Evolutionary conservation across 2,888 invertebrate species (phyloP).

Genomic region (Arrhopalites spinosus): DNA sequence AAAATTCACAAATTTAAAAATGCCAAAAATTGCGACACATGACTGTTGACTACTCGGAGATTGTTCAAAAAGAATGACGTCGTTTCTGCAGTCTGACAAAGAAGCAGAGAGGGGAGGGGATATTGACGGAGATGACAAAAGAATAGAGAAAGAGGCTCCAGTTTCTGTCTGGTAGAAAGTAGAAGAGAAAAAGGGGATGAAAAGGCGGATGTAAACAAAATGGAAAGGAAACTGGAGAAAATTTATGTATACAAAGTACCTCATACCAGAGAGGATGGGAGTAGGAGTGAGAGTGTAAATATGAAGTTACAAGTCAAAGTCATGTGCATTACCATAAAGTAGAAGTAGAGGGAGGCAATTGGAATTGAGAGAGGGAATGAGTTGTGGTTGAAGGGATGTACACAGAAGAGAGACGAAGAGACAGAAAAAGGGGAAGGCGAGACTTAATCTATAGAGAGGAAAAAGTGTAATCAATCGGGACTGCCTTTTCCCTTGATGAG

Average conservation of each 20-base stretch:
- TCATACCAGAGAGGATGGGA: too few species aligned
- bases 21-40: too few species aligned
- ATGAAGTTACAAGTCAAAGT: background rate
- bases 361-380: background rate
- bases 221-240: too few species aligned
- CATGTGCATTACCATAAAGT: background rate
- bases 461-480: conserved; percentile 34
- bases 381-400: background rate
- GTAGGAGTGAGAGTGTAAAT: background rate
- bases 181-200: background rate
- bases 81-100: too few species aligned
- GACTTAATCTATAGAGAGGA: conserved; percentile 15
- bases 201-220: background rate
- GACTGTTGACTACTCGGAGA: too few species aligned
- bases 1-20: too few species aligned
- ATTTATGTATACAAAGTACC: too few species aligned
- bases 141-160: too few species aligned
- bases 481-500: conserved; percentile 36
- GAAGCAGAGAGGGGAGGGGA: too few species aligned
- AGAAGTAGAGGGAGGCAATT: background rate
- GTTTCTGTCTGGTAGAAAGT: too few species aligned
- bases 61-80: too few species aligned
- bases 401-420: background rate
- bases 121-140: too few species aligned
- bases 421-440: background rate